Evolutionary conservation across 1,140 invertebrate genomes (phyloP).

Genomic region (Dufourea novaeangliae): DNA sequence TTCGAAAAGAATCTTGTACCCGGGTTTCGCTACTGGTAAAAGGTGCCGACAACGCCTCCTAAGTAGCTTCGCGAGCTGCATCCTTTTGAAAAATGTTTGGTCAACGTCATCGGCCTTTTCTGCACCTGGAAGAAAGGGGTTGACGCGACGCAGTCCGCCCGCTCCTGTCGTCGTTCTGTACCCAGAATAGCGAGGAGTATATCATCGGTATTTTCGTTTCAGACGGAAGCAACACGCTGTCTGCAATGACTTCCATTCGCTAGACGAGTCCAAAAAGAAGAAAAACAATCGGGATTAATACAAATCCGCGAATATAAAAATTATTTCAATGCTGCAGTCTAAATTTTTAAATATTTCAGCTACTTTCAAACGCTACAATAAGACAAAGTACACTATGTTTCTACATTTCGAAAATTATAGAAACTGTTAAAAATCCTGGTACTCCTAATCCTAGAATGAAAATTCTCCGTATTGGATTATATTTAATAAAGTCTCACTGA

Average conservation of each 20-base stretch:
- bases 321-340: too few species aligned
- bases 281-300: too few species aligned
- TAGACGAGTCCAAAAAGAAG: too few species aligned
- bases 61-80: constrained; percentile 65
- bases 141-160: constrained; percentile 46
- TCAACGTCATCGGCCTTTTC: constrained; percentile 62
- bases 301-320: too few species aligned
- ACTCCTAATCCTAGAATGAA: too few species aligned
- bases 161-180: constrained; percentile 38
- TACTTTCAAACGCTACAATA: too few species aligned
- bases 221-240: background rate
- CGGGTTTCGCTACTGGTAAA: constrained; percentile 47
- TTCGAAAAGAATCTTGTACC: constrained; percentile 60
- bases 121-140: constrained; percentile 70
- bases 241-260: background rate
- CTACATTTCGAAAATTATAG: too few species aligned
- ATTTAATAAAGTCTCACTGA: too few species aligned
- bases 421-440: too few species aligned
- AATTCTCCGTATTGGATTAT: too few species aligned
- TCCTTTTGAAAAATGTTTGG: constrained; percentile 68
- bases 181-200: constrained; percentile 30
- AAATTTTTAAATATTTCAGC: too few species aligned
- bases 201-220: constrained; percentile 19
- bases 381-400: too few species aligned
- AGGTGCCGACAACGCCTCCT: constrained; percentile 73